Evolutionary conservation across 1,140 invertebrate genomes (phyloP), one percentile per base, ranked within the genome.

Genomic region (Pectinophora gossypiella): DNA sequence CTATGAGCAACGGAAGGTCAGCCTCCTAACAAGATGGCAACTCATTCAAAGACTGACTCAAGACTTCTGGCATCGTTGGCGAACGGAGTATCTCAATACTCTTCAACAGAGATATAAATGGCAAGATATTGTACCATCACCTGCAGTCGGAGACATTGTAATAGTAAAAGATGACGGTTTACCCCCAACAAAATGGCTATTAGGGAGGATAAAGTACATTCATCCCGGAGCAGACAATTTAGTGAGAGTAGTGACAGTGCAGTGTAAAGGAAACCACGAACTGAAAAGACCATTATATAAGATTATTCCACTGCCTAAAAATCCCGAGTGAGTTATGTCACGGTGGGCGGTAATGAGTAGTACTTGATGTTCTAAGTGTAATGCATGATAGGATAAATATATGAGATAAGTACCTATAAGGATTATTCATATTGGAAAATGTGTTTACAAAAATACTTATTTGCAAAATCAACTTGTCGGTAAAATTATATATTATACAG

Each of bases 141-240:
- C 46, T 64, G 45, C 19, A 58, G 6, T 52, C 55, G n/a, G 36
- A 52, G 5, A 6, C 82, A 82, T 84, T 12, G 6, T 83, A 0
- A n/a, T 83, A 1, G n/a, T n/a, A n/a, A 72, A 72, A 21, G 72
- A 84, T 9, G 59, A 72, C 12, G 55, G 59, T 35, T 16, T 56
- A n/a, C 69, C 76, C 10, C 69, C 72, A 12, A 15, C 35, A 0
- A 52, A 63, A 16, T 83, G 79, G 76, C 36, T 38, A 20, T 16
- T 79, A n/a, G 73, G 52, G n/a, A 42, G 68, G 18, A 57, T 82
- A n/a, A 54, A 64, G 19, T 38, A 64, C 5, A 19, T 68, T 16
- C 58, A 68, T 48, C 63, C 67, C 27, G 74, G 71, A 7, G 10
- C 16, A n/a, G 70, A 80, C 48, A 58, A 59, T 3, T 18, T 60